These are phyloP conservation scores for Amphibalanus amphitrite DNA, from an alignment of 1,140 invertebrate genomes.

Conservation along the genomic window DNA sequence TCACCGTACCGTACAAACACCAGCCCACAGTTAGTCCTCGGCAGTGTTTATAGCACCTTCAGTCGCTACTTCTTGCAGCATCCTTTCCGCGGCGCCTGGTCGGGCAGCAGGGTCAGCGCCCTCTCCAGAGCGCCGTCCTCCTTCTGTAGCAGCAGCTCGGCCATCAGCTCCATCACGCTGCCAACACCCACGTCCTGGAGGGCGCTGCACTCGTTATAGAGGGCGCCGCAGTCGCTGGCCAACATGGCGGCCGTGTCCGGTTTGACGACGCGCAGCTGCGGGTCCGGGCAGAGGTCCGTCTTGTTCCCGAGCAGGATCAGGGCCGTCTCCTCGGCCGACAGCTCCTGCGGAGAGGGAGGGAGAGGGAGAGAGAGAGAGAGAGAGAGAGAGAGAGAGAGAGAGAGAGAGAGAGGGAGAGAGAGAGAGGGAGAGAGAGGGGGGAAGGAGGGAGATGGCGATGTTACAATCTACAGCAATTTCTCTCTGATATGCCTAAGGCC, in stretches of 20 bases:
- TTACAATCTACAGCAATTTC: too few relatives aligned
- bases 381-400: too few relatives aligned
- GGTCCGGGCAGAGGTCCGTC: background rate
- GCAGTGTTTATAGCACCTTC: too few relatives aligned
- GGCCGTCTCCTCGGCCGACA: background rate
- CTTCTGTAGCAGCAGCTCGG: background rate
- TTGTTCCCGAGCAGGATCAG: background rate
- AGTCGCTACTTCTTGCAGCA: constrained; percentile 1
- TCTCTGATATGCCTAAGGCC: too few relatives aligned
- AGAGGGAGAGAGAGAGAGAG: too few relatives aligned
- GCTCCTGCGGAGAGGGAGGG: background rate
- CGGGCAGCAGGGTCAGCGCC: background rate
- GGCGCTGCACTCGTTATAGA: background rate
- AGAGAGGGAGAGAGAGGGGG: too few relatives aligned
- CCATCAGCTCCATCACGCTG: background rate
- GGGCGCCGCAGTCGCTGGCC: background rate
- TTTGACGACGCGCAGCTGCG: background rate
- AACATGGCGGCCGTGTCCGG: background rate
- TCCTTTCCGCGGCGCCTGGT: background rate
- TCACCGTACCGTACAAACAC: too few relatives aligned
- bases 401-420: too few relatives aligned
- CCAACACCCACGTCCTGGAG: background rate
- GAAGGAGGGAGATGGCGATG: too few relatives aligned
- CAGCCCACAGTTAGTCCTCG: too few relatives aligned
- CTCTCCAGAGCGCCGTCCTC: background rate